Conservation (phyloP, 2,888 invertebrate genomes). For the Acrobeloides nanus region DNA sequence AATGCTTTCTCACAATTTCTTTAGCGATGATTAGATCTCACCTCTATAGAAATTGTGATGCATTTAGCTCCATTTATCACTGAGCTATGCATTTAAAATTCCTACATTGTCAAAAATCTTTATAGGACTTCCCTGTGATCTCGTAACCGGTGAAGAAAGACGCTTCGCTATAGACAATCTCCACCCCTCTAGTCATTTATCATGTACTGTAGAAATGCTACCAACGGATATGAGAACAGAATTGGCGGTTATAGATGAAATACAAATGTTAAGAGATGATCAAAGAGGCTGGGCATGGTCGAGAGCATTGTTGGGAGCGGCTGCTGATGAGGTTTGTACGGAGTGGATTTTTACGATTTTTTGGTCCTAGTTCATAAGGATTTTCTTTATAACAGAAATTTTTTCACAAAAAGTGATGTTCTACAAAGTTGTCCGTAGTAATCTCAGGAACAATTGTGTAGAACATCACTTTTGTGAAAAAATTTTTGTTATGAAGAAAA, state of each 20-base stretch:
- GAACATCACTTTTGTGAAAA: too few relatives aligned
- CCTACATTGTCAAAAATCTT: too few relatives aligned
- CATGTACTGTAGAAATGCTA: slow-evolving; percentile 98
- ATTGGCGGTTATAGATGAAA: slow-evolving; percentile 93
- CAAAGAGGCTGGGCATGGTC: slow-evolving; percentile 98
- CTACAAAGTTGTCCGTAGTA: too few relatives aligned
- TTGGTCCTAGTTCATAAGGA: background rate
- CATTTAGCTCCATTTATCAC: too few relatives aligned
- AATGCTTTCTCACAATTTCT: too few relatives aligned
- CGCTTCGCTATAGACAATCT: slow-evolving; percentile 65
- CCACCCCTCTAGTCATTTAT: slow-evolving; percentile 72
- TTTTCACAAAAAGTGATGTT: too few relatives aligned
- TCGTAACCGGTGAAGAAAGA: slow-evolving; percentile 72
- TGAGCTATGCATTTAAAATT: too few relatives aligned
- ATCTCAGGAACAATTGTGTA: too few relatives aligned
- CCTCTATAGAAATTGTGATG: too few relatives aligned
- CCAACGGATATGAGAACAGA: slow-evolving; percentile 61
- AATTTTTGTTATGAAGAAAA: too few relatives aligned
- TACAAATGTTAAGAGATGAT: slow-evolving; percentile 86
- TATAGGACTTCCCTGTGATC: slow-evolving; percentile 88
- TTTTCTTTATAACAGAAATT: too few relatives aligned
- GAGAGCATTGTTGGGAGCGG: slow-evolving; percentile 69
- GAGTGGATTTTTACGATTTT: background rate
- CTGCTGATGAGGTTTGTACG: slow-evolving; percentile 52
- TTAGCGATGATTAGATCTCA: too few relatives aligned